Conservation (phyloP, 2,113 vertebrate genomes). For the Neoarius graeffei region DNA sequence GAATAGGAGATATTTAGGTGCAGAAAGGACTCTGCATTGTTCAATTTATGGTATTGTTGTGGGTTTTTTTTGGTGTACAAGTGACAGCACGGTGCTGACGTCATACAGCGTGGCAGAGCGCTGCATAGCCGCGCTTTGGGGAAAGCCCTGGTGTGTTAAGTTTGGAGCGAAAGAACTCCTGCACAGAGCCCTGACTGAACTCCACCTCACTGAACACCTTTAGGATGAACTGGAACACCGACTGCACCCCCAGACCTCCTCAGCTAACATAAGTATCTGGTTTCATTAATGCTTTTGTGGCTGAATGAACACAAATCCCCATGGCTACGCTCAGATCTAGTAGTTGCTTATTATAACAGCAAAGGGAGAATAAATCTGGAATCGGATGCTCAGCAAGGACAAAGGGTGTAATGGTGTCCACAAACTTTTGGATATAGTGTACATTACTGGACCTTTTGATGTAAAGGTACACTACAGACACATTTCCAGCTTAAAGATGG, state of each 20-base stretch:
- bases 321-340: not conserved
- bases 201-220: not conserved
- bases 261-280: not conserved
- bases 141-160: not conserved
- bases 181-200: not conserved
- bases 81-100: too few species aligned
- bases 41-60: too few species aligned
- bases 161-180: not conserved
- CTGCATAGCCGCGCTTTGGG: too few species aligned
- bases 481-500: not conserved
- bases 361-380: not conserved
- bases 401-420: not conserved
- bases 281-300: too few species aligned
- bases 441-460: too few species aligned
- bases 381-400: not conserved
- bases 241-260: too few species aligned
- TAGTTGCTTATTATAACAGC: not conserved
- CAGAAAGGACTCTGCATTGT: too few species aligned
- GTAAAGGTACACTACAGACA: not conserved
- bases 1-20: too few species aligned
- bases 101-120: too few species aligned
- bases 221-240: not conserved
- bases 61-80: too few species aligned
- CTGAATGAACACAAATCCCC: too few species aligned
- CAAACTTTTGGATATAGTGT: not conserved